Evolutionary conservation across 2,797 vertebrate genomes (phyloP).

Genomic region (Synaphobranchus kaupii): DNA sequence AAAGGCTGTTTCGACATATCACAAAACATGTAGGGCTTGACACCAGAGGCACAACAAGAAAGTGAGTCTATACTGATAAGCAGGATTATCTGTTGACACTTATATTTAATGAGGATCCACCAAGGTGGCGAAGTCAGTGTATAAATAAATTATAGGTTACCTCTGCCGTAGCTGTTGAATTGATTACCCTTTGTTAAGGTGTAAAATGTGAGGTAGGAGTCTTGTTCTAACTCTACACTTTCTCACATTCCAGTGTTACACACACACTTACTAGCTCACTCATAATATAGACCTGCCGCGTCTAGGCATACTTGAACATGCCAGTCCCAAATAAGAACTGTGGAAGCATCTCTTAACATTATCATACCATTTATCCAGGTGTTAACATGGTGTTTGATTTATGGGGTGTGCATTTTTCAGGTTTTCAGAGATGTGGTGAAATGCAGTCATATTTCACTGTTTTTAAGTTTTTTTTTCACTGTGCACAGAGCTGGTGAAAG

Average conservation of each 20-base stretch:
- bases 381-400: slow-evolving; percentile 8
- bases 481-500: neutral
- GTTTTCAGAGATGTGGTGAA: neutral
- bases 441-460: neutral
- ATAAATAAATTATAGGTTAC: neutral
- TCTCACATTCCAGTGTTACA: neutral
- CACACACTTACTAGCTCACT: slow-evolving; percentile 33
- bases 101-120: neutral
- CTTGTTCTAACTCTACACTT: neutral
- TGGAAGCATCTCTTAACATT: slow-evolving; percentile 6
- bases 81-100: neutral
- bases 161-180: neutral
- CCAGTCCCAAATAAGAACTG: slow-evolving; percentile 11
- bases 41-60: too few species aligned
- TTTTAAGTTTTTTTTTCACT: neutral
- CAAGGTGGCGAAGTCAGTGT: too few species aligned
- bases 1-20: neutral
- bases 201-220: neutral
- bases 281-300: too few species aligned
- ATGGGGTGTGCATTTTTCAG: neutral
- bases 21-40: too few species aligned
- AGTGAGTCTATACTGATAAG: neutral
- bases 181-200: neutral
- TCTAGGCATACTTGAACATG: slow-evolving; percentile 16
- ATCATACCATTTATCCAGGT: neutral